phyloP scores from a whole-genome alignment of 1,140 invertebrate species.

The Brachionus calyciflorus region DNA sequence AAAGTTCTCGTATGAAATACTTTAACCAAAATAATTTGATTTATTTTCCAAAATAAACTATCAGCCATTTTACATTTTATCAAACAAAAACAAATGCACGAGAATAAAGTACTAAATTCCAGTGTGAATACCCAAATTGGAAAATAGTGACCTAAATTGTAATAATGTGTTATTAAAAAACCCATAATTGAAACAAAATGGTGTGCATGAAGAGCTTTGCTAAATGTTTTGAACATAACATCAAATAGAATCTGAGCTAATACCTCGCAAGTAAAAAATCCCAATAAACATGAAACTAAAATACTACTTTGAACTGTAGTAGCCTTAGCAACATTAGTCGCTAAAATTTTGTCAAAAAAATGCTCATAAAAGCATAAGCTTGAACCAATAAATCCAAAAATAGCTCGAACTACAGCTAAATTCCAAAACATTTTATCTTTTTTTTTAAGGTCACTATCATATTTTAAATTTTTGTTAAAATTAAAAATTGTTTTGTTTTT shows the following conservation, averaged over 20 bases:
- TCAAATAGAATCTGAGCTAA: constrained; percentile 53
- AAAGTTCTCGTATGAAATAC: constrained; percentile 55
- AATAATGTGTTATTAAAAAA: constrained; percentile 50
- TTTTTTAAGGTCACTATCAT: constrained; percentile 48
- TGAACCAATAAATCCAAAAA: constrained; percentile 53
- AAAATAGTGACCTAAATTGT: constrained; percentile 52
- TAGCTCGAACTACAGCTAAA: constrained; percentile 52
- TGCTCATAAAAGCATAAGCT: constrained; percentile 51
- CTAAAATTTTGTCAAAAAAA: constrained; percentile 51
- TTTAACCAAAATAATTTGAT: constrained; percentile 55
- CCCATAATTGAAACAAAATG: constrained; percentile 54
- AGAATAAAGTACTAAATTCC: constrained; percentile 57
- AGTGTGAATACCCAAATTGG: constrained; percentile 53
- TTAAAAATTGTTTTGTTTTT: too few relatives aligned
- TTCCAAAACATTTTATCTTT: constrained; percentile 57
- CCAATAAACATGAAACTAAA: constrained; percentile 52
- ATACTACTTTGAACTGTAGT: constrained; percentile 51
- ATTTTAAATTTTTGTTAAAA: too few relatives aligned
- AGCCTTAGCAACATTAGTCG: constrained; percentile 52
- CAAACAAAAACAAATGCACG: constrained; percentile 54
- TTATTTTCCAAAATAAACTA: constrained; percentile 53
- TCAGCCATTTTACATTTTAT: constrained; percentile 53
- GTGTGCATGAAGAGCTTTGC: constrained; percentile 53
- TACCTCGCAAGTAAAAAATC: constrained; percentile 57
- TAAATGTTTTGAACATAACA: constrained; percentile 51